Evolutionary conservation across 2,113 vertebrate species (phyloP).

Genomic region (Pyrgilauda ruficollis): DNA sequence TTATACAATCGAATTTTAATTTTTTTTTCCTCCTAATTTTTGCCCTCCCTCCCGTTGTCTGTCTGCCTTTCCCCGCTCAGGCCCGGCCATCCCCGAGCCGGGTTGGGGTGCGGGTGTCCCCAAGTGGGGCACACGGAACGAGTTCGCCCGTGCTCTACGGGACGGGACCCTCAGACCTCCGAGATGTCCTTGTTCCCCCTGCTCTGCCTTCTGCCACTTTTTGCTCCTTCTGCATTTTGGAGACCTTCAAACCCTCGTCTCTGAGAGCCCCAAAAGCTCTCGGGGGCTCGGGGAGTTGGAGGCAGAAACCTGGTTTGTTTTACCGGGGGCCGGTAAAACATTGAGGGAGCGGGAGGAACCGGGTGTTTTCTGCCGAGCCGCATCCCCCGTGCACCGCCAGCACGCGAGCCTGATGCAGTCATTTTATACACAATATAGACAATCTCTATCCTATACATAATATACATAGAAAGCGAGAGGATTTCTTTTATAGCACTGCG

Average conservation of each 20-base stretch:
- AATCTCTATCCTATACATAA: background rate
- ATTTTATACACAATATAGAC: background rate
- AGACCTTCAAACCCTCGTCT: background rate
- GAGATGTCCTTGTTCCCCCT: background rate
- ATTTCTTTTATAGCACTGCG: background rate
- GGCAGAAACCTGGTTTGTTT: too few relatives aligned
- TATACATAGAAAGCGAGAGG: accelerated
- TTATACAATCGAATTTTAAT: background rate
- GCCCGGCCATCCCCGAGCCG: background rate
- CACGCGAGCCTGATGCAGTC: accelerated
- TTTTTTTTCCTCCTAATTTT: accelerated
- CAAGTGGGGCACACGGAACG: background rate
- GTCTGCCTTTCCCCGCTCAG: background rate
- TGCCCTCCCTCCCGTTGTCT: accelerated
- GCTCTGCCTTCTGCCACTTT: background rate
- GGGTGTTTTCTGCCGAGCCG: background rate
- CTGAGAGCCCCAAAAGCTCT: background rate
- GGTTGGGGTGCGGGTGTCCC: background rate
- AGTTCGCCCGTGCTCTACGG: background rate
- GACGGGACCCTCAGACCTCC: background rate
- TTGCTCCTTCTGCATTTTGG: background rate
- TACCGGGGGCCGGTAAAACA: background rate
- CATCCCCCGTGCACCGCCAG: accelerated
- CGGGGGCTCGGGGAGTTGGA: background rate
- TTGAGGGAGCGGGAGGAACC: background rate